phyloP scores from a whole-genome alignment of 2,113 vertebrate species.

The Diphyllodes magnificus region DNA sequence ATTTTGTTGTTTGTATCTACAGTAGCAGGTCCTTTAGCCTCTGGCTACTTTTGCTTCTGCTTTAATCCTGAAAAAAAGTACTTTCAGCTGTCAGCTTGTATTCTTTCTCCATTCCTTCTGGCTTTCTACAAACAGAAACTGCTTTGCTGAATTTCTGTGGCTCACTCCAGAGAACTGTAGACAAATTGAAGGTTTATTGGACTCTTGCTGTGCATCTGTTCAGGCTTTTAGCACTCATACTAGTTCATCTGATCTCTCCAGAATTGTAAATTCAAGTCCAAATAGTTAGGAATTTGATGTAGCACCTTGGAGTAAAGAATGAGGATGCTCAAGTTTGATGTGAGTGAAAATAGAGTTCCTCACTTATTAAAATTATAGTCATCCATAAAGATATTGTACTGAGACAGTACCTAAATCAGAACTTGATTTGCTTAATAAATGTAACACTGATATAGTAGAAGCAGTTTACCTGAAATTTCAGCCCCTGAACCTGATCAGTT shows the following conservation, averaged over 20 bases:
- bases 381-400: background rate
- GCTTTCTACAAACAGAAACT: background rate
- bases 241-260: background rate
- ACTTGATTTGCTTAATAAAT: background rate
- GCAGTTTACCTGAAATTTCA: background rate
- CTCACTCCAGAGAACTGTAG: background rate
- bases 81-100: slow-evolving; percentile 6
- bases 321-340: background rate
- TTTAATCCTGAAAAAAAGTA: background rate
- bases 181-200: background rate
- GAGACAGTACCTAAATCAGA: background rate
- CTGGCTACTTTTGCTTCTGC: background rate
- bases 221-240: background rate
- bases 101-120: background rate
- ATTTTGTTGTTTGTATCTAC: background rate
- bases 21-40: background rate
- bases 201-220: background rate
- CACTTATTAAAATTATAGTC: background rate
- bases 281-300: background rate
- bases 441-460: background rate
- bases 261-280: background rate
- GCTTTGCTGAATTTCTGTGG: background rate
- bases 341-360: background rate
- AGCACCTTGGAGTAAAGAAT: background rate
- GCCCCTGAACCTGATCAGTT: background rate